Percentiles rank a stretch among this genome's conserved stretches.
Conservation (phyloP, 2,888 invertebrate species). For the Rotaria macrura region DNA sequence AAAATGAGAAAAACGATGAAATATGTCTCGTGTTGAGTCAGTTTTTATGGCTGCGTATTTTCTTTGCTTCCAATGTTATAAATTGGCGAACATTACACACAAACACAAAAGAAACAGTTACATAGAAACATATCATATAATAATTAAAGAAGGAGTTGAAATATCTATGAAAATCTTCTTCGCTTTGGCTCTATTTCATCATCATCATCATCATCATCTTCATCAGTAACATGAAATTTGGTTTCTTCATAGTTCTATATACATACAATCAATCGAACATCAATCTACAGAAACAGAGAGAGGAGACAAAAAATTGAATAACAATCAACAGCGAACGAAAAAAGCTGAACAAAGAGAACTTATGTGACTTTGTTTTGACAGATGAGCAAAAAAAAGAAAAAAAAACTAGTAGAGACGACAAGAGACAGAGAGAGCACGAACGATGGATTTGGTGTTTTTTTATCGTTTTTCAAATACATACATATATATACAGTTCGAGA, state of each 20-base stretch:
- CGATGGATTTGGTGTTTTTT: neutral
- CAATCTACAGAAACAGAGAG: neutral
- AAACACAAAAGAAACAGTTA: neutral
- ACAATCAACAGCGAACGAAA: neutral
- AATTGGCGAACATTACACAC: neutral
- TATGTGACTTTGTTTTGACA: slow-evolving; percentile 8
- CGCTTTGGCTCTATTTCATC: neutral
- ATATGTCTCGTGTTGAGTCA: neutral
- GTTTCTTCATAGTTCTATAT: neutral
- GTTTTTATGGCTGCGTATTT: neutral
- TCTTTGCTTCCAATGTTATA: neutral
- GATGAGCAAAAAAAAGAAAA: neutral
- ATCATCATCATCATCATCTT: neutral
- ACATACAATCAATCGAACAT: neutral
- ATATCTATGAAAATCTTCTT: neutral
- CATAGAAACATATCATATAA: neutral
- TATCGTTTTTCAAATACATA: neutral
- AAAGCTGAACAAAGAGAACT: neutral
- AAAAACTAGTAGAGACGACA: neutral
- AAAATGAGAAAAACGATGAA: neutral
- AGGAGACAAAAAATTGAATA: neutral
- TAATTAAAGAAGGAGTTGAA: neutral
- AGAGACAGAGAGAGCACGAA: neutral
- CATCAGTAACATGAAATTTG: neutral
- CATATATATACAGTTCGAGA: neutral